These are phyloP conservation scores for Macquaria australasica DNA, from an alignment of 2,113 vertebrate genomes.

Conservation along the genomic window DNA sequence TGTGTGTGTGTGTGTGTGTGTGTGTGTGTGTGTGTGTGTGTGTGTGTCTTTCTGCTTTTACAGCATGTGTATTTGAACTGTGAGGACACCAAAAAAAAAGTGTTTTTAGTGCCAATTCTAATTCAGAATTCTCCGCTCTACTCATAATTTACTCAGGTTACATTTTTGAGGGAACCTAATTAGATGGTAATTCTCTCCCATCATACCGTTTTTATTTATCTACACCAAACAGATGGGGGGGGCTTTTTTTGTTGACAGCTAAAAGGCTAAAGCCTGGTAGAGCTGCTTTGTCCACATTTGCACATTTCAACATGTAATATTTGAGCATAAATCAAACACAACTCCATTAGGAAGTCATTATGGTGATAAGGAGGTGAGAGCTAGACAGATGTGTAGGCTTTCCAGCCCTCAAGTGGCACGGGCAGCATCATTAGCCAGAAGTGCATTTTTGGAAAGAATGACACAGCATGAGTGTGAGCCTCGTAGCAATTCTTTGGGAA, in stretches of 20 bases:
- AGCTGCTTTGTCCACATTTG: slow-evolving; percentile 47
- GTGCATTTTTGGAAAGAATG: slow-evolving; percentile 32
- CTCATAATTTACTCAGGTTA: background rate
- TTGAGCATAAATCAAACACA: slow-evolving; percentile 56
- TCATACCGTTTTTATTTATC: slow-evolving; percentile 43
- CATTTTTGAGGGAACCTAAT: slow-evolving; percentile 25
- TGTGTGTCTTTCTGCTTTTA: slow-evolving; percentile 11
- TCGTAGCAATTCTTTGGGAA: slow-evolving; percentile 13
- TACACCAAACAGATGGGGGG: slow-evolving; percentile 23
- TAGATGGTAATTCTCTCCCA: slow-evolving; percentile 44
- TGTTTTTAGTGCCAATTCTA: background rate
- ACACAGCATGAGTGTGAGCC: slow-evolving; percentile 1
- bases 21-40: slow-evolving; percentile 10
- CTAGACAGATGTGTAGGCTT: slow-evolving; percentile 40
- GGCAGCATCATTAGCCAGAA: slow-evolving; percentile 44
- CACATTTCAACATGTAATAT: slow-evolving; percentile 35
- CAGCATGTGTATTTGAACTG: background rate
- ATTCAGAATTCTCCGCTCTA: background rate
- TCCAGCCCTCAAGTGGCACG: slow-evolving; percentile 13
- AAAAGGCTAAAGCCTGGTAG: slow-evolving; percentile 26
- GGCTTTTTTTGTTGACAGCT: slow-evolving; percentile 44
- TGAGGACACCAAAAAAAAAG: background rate
- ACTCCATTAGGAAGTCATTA: slow-evolving; percentile 67
- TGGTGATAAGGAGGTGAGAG: slow-evolving; percentile 47
- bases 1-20: slow-evolving; percentile 8